Evolutionary conservation across 1,140 invertebrate species (phyloP), one percentile per base, ranked within the genome.

Genomic region (Lineus longissimus): DNA sequence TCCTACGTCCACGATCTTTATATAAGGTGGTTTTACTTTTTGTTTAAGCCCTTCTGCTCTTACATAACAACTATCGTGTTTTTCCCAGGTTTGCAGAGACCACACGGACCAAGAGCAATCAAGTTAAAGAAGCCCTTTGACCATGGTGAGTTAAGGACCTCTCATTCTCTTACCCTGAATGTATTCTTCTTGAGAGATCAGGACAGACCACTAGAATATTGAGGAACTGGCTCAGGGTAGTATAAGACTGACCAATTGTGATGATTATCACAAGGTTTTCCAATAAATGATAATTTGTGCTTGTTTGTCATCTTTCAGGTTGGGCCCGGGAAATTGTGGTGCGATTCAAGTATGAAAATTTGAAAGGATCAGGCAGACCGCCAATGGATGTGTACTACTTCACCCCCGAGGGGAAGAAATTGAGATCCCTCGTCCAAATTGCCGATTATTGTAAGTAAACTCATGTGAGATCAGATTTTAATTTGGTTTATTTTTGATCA

Each of bases 301-400:
- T n/a, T n/a, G n/a, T n/a, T n/a, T 36, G 4, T 36, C 6, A 36
- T 7, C 33, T 29, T 64, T 41, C 61, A 76, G 75, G 73, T 9
- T 76, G 75, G 75, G 69, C 47, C 47, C 60, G 75, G 61, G 75
- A 76, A 54, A 43, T 76, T 19, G 75, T 76, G 17, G 62, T 72
- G n/a, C 60, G 75, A 47, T 66, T 65, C 55, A 59, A 68, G 15
- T 71, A 66, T 62, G 65, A 71, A 17, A 64, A 65, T 36, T 55
- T 63, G 11, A 67, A 61, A 2, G 60, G 40, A 27, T 36, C 27
- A 13, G 58, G 62, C 2, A 59, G 64, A 47, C 56, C 36, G 13
- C 67, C 66, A 22, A 66, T 64, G 4, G 75, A 76, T 70, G 67
- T 72, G 19, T 76, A 76, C 57, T 76, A 76, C 54, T 70, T 70